Evolutionary conservation across 2,888 invertebrate genomes (phyloP).

Genomic region (Octodonta nipae): DNA sequence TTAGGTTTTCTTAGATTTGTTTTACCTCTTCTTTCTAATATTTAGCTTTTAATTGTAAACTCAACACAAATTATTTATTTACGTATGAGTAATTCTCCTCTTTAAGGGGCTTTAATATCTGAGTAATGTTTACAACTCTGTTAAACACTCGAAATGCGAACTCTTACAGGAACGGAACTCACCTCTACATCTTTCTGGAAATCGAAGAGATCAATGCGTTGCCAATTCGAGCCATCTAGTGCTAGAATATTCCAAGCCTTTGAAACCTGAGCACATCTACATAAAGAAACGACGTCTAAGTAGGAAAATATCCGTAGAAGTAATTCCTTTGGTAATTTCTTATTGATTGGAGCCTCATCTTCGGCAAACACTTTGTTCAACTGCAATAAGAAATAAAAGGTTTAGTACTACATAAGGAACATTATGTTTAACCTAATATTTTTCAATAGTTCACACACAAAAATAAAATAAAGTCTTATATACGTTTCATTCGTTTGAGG

Average conservation of each 20-base stretch:
- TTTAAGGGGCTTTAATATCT: no score
- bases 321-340: conserved; percentile 91
- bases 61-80: neutral
- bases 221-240: conserved; percentile 98
- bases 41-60: neutral
- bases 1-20: no score
- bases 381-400: conserved; percentile 35
- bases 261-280: conserved; percentile 83
- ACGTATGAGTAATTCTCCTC: no score
- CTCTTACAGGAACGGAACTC: no score
- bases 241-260: conserved; percentile 85
- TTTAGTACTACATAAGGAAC: no score
- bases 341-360: conserved; percentile 81
- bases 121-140: no score
- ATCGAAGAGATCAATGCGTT: conserved; percentile 93
- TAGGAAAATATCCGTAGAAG: conserved; percentile 87
- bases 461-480: no score
- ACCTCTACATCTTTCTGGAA: conserved; percentile 98
- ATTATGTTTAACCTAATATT: no score
- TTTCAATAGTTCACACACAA: no score
- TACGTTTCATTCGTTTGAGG: no score
- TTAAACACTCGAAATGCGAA: no score
- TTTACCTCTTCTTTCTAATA: neutral
- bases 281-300: conserved; percentile 87
- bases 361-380: conserved; percentile 60